Evolutionary conservation across 2,888 invertebrate species (phyloP).

Genomic region (Dasysyrphus tricinctus): DNA sequence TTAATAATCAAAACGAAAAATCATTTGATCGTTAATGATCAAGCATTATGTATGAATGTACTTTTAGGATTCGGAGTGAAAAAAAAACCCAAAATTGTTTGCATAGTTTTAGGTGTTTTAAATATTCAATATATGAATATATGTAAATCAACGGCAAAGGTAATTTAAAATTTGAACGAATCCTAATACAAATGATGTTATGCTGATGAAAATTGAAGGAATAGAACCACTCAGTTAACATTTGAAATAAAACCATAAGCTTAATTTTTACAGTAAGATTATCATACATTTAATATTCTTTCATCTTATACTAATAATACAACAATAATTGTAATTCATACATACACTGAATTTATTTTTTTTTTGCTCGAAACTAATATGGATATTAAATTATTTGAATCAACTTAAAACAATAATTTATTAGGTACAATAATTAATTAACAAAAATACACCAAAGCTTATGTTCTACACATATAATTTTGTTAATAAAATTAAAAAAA

Average conservation of each 20-base stretch:
- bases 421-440: slow-evolving; percentile 60
- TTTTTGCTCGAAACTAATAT: not conserved
- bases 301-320: slow-evolving; percentile 62
- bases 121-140: too few relatives aligned
- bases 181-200: too few relatives aligned
- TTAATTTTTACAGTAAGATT: slow-evolving; percentile 26
- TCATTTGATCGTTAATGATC: too few relatives aligned
- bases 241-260: not conserved
- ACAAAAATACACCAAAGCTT: slow-evolving; percentile 43
- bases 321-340: slow-evolving; percentile 56
- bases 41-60: too few relatives aligned
- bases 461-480: slow-evolving; percentile 34
- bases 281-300: slow-evolving; percentile 36
- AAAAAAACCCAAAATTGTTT: too few relatives aligned
- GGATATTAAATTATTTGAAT: not conserved
- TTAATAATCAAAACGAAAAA: too few relatives aligned
- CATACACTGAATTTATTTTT: slow-evolving; percentile 14
- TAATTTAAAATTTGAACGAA: too few relatives aligned
- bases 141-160: too few relatives aligned
- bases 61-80: too few relatives aligned
- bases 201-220: too few relatives aligned
- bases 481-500: slow-evolving; percentile 39
- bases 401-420: slow-evolving; percentile 39
- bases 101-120: too few relatives aligned
- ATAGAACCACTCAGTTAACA: too few relatives aligned